Base-by-base conservation (phyloP, 1,140 invertebrate species). In the Temnothorax curvispinosus region DNA sequence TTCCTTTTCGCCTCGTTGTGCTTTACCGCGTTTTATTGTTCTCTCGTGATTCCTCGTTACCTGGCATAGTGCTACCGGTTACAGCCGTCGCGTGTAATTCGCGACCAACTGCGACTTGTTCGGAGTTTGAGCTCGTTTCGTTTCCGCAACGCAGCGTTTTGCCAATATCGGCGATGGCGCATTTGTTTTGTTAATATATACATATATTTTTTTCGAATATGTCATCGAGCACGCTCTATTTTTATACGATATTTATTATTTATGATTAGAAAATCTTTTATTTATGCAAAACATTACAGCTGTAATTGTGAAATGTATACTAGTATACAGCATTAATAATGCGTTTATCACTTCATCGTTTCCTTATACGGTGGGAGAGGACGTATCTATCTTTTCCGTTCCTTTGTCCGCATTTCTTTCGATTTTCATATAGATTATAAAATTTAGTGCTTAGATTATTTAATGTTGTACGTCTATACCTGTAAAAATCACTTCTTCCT, bases 41-140 rank as follows among this genome's bases (percentile, higher is more conserved):
- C 56, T 60, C 41, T 32, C 32, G 80, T 38, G 54, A 74, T 75
- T 84, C 32, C 69, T 60, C 54, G 69, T 74, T 80, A 80, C n/a
- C 4, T n/a, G 58, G 15, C 47, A 62, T 13, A 52, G 11, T 5
- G 8, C 47, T 54, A 67, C 62, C 77, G 60, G 76, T 54, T 82
- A 82, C 50, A 82, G 18, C 65, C 38, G 52, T 44, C 76, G 32
- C 50, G 41, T 47, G 52, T 60, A 82, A 82, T 82, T 54, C 18
- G 54, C 67, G 80, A 18, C 67, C 67, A 89, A 67, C 87, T 86
- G 75, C 76, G 84, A 89, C 75, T 89, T 81, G 84, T 77, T 81
- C 75, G 18, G 18, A 82, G 38, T 82, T 27, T 72, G 35, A 72
- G 9, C 32, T 47, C 5, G 44, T 74, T 74, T 27, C 21, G 67